Conservation (phyloP, 2,888 invertebrate species). For the Zeuzera pyrina region DNA sequence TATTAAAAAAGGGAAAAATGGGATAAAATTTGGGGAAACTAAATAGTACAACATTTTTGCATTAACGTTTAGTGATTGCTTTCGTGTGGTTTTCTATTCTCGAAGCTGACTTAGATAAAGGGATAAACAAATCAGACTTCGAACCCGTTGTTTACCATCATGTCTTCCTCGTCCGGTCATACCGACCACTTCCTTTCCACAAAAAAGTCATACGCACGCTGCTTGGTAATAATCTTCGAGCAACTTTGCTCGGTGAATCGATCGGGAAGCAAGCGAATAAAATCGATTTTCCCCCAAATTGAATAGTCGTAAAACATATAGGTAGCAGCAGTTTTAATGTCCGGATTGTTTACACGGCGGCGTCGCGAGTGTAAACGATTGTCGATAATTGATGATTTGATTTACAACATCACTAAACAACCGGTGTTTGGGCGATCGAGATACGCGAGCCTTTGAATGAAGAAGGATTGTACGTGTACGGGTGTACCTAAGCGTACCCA, state of each 20-base stretch:
- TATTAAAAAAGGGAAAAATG: too few species aligned
- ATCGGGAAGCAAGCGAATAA: conserved; percentile 67
- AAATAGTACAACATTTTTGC: too few species aligned
- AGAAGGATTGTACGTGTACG: too few species aligned
- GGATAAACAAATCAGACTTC: conserved; percentile 29
- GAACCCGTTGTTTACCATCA: conserved; percentile 35
- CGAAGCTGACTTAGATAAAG: not conserved
- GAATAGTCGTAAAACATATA: conserved; percentile 65
- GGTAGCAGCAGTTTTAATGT: conserved; percentile 62
- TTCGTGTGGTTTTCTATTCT: not conserved
- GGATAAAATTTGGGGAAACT: too few species aligned
- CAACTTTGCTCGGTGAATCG: conserved; percentile 57
- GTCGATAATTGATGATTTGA: conserved; percentile 73
- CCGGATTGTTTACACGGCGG: conserved; percentile 69
- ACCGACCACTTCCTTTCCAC: conserved; percentile 58
- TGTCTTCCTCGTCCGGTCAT: conserved; percentile 37
- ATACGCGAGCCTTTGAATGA: conserved; percentile 56
- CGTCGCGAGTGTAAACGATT: conserved; percentile 69
- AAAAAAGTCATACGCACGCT: conserved; percentile 37
- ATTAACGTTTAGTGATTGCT: too few species aligned
- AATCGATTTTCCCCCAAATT: conserved; percentile 73
- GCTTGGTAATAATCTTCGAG: conserved; percentile 33
- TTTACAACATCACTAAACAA: conserved; percentile 71
- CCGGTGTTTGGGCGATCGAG: conserved; percentile 64
- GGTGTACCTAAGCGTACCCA: too few species aligned